Conservation (phyloP, 2,888 invertebrate genomes). For the Scaptomyza cyrtandrae region DNA sequence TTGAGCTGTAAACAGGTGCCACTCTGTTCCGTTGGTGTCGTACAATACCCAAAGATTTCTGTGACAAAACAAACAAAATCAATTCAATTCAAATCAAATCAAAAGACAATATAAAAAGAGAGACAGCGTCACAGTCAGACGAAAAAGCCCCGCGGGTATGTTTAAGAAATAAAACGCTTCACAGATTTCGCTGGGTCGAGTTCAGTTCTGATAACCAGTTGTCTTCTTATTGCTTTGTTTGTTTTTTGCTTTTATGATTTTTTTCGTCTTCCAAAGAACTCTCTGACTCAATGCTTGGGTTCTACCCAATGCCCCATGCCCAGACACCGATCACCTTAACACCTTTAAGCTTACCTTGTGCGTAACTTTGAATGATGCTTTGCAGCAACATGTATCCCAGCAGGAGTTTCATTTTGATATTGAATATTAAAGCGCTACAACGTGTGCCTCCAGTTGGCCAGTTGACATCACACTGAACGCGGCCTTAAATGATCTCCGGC, state of each 20-base stretch:
- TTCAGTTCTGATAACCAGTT: constrained; percentile 68
- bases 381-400: constrained; percentile 32
- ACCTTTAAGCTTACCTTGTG: constrained; percentile 40
- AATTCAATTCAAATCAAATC: constrained; percentile 1
- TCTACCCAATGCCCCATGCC: neutral
- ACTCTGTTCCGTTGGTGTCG: constrained; percentile 65
- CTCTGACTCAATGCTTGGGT: constrained; percentile 15
- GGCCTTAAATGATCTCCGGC: constrained; percentile 34
- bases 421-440: constrained; percentile 14
- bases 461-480: constrained; percentile 55
- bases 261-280: constrained; percentile 13
- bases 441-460: constrained; percentile 23
- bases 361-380: constrained; percentile 17
- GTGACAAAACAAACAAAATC: constrained; percentile 8
- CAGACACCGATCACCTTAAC: neutral
- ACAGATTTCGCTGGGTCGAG: constrained; percentile 53
- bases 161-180: constrained; percentile 13
- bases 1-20: constrained; percentile 70
- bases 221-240: constrained; percentile 26
- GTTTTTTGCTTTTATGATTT: constrained; percentile 8
- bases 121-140: neutral
- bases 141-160: constrained; percentile 29
- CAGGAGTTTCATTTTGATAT: constrained; percentile 36
- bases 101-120: neutral
- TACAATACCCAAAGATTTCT: constrained; percentile 72